Percentiles rank a stretch among this genome's conserved stretches.
Conservation (phyloP, 2,797 vertebrate genomes). For the Cyclura pinguis region DNA sequence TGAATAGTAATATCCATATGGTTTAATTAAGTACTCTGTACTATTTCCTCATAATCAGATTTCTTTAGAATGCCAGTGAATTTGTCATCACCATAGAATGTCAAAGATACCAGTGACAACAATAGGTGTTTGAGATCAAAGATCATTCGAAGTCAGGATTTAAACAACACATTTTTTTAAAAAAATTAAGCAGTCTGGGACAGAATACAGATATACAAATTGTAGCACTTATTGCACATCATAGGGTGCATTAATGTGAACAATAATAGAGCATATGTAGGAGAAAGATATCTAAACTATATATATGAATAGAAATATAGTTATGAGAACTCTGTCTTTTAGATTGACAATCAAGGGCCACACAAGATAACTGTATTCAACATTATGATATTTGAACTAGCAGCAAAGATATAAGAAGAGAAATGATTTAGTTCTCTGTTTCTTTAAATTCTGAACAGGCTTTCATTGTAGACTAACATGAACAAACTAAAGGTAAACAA, state of each 20-base stretch:
- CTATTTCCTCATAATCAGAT: conserved; percentile 10
- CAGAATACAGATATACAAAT: neutral
- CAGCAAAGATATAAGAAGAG: no score
- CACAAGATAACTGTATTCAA: no score
- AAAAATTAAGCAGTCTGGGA: neutral
- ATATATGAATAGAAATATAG: no score
- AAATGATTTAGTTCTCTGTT: neutral
- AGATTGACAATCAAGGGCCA: no score
- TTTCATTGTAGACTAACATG: neutral
- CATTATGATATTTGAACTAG: no score
- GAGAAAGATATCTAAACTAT: no score
- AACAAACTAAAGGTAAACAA: neutral
- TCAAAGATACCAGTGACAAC: neutral
- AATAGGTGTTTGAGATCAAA: neutral
- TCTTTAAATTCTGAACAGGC: neutral
- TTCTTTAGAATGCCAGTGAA: conserved; percentile 1
- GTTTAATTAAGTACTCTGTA: neutral
- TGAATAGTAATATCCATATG: conserved; percentile 8
- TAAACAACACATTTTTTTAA: neutral
- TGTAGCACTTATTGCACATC: neutral
- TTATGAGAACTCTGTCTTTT: no score
- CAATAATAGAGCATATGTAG: neutral
- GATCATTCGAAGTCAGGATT: neutral
- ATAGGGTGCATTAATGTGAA: neutral
- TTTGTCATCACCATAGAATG: conserved; percentile 11